phyloP scores from a whole-genome alignment of 2,888 invertebrate species.

The Eugnorisma glareosa region DNA sequence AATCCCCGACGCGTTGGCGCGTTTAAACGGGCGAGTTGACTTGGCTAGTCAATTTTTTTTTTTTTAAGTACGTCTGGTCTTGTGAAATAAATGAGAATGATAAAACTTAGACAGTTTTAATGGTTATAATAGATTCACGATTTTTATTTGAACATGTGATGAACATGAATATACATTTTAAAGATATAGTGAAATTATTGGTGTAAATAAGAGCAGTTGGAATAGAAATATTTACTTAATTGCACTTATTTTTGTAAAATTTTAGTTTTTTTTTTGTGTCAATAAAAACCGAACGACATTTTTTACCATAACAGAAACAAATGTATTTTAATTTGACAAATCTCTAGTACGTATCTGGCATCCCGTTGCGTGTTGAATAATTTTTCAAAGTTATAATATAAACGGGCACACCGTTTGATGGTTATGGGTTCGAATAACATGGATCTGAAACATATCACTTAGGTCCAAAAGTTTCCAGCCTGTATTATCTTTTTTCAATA shows the following conservation, averaged over 20 bases:
- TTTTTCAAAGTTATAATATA: no score
- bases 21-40: slow-evolving; percentile 75
- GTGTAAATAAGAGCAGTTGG: neutral
- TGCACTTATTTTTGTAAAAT: neutral
- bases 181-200: neutral
- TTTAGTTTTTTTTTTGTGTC: neutral
- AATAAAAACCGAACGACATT: neutral
- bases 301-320: neutral
- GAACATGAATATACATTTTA: neutral
- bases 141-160: neutral
- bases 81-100: neutral
- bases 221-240: neutral
- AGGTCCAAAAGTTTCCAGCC: neutral
- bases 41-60: slow-evolving; percentile 50
- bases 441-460: neutral
- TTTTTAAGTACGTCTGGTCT: neutral
- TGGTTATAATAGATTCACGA: neutral
- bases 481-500: no score
- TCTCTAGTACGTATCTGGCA: no score
- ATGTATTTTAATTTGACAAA: no score
- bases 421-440: neutral
- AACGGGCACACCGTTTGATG: neutral
- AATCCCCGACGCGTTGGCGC: slow-evolving; percentile 83
- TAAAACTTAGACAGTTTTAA: neutral
- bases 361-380: neutral